Percentiles rank a stretch among this genome's conserved stretches.
phyloP scores from a whole-genome alignment of 1,140 invertebrate species.

The Drosophila serrata region DNA sequence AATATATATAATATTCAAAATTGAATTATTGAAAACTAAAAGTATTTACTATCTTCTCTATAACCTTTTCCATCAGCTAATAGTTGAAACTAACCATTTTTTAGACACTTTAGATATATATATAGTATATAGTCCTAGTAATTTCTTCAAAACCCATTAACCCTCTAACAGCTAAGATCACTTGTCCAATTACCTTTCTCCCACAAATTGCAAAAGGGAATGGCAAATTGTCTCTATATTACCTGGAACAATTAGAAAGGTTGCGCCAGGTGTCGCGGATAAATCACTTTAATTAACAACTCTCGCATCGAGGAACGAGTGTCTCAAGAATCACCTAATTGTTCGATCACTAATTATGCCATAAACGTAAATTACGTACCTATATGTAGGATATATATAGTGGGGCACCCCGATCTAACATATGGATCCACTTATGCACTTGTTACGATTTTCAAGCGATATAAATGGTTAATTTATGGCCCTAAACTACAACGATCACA shows the following conservation, averaged over 20 bases:
- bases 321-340: conserved; percentile 22
- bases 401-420: neutral
- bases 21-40: too few relatives aligned
- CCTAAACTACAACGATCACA: neutral
- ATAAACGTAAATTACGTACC: neutral
- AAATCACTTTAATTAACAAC: conserved; percentile 43
- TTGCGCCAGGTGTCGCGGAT: conserved; percentile 40
- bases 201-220: conserved; percentile 1
- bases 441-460: conserved; percentile 2
- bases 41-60: too few relatives aligned
- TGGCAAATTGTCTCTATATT: conserved; percentile 1
- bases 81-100: too few relatives aligned
- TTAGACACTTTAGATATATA: too few relatives aligned
- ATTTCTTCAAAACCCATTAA: neutral
- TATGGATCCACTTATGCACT: neutral
- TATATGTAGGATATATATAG: neutral
- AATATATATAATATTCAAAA: neutral
- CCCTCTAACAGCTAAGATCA: neutral
- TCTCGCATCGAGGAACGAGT: neutral
- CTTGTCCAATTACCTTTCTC: neutral
- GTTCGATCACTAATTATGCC: conserved; percentile 37
- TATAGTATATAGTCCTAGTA: neutral
- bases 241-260: conserved; percentile 40
- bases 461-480: conserved; percentile 55
- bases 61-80: too few relatives aligned